These are phyloP conservation scores for Musca domestica DNA, from an alignment of 1,140 invertebrate genomes.

Conservation along the genomic window DNA sequence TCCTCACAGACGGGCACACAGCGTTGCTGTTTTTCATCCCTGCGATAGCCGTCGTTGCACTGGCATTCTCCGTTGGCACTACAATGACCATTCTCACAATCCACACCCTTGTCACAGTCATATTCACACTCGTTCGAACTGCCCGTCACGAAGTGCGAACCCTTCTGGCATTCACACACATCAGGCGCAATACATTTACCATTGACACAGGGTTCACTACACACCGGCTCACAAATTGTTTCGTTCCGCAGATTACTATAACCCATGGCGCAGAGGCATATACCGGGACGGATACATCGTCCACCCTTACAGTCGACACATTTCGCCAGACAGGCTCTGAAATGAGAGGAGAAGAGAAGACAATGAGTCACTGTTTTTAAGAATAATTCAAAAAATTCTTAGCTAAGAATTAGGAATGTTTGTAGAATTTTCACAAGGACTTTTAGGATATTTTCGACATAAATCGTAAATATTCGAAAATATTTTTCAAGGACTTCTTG, in stretches of 20 bases:
- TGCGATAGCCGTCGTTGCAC: slow-evolving; percentile 58
- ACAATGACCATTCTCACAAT: slow-evolving; percentile 61
- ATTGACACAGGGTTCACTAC: slow-evolving; percentile 47
- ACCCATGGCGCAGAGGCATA: slow-evolving; percentile 37
- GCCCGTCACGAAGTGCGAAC: slow-evolving; percentile 30
- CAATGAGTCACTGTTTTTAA: no score
- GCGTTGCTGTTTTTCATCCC: slow-evolving; percentile 48
- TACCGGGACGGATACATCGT: slow-evolving; percentile 35
- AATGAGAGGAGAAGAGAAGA: neutral
- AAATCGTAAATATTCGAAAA: no score
- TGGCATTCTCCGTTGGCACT: slow-evolving; percentile 57
- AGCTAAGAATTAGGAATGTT: no score
- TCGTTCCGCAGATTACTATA: slow-evolving; percentile 35
- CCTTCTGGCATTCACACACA: slow-evolving; percentile 43
- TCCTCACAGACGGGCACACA: slow-evolving; percentile 60
- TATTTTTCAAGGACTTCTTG: no score
- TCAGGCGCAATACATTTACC: slow-evolving; percentile 55
- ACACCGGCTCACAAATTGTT: slow-evolving; percentile 36
- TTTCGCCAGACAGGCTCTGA: slow-evolving; percentile 35
- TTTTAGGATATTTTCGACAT: no score
- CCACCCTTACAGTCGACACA: slow-evolving; percentile 41
- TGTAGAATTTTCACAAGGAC: no score
- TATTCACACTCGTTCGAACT: slow-evolving; percentile 38
- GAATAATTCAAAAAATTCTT: no score
- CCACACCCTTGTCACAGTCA: slow-evolving; percentile 47